phyloP scores from a whole-genome alignment of 2,888 invertebrate species.

The Netelia inedita region DNA sequence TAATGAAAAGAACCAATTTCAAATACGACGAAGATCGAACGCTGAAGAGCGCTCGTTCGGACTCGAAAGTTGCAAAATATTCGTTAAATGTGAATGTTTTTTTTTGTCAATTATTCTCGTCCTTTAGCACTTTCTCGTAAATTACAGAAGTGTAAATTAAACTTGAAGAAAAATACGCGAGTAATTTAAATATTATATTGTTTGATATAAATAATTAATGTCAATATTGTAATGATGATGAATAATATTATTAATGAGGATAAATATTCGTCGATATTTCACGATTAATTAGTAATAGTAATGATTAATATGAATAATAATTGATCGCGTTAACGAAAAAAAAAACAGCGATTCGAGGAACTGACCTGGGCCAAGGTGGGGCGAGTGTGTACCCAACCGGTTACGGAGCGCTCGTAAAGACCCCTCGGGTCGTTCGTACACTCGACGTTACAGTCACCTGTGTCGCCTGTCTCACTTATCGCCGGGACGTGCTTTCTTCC shows the following conservation, averaged over 20 bases:
- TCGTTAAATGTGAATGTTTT: too few species aligned
- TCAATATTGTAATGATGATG: not conserved
- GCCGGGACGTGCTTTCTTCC: not conserved
- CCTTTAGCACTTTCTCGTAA: too few species aligned
- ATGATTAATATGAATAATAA: not conserved
- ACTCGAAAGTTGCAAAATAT: too few species aligned
- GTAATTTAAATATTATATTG: not conserved
- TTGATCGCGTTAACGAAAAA: too few species aligned
- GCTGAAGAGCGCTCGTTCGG: too few species aligned
- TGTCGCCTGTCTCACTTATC: not conserved
- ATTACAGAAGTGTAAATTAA: not conserved
- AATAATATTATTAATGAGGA: not conserved
- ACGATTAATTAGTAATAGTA: not conserved
- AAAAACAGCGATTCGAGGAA: slow-evolving; percentile 21
- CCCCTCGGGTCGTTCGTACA: slow-evolving; percentile 5
- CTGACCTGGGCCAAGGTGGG: slow-evolving; percentile 64
- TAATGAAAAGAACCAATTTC: too few species aligned
- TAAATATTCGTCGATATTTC: not conserved
- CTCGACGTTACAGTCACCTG: slow-evolving; percentile 27
- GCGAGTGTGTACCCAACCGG: slow-evolving; percentile 43
- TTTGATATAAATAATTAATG: not conserved
- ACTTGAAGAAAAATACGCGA: not conserved
- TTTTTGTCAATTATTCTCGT: too few species aligned
- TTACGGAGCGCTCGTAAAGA: slow-evolving; percentile 27
- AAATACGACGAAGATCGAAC: too few species aligned